Percentiles rank a stretch among this genome's conserved stretches.
phyloP scores from a whole-genome alignment of 2,113 vertebrate species.

The Bombycilla garrulus region DNA sequence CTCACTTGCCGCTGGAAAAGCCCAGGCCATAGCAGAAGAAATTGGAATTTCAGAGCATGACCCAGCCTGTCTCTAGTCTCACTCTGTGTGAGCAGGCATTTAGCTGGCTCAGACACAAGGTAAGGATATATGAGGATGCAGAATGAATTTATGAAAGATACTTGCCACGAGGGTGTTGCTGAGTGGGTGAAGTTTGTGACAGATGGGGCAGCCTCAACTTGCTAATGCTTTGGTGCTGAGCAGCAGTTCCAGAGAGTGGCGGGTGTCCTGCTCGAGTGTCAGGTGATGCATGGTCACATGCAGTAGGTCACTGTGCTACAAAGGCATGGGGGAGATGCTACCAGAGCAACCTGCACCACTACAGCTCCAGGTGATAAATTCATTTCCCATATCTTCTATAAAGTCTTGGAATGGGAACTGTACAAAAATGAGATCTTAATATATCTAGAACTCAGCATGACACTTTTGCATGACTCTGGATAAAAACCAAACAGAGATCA shows the following conservation, averaged over 20 bases:
- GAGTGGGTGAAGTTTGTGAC: conserved; percentile 6
- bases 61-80: not conserved
- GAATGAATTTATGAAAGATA: not conserved
- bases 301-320: not conserved
- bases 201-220: not conserved
- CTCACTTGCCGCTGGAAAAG: not conserved
- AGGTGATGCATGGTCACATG: not conserved
- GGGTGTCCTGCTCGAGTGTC: not conserved
- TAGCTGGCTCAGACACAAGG: not conserved
- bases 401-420: not conserved
- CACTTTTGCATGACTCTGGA: not conserved
- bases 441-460: not conserved
- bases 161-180: not conserved
- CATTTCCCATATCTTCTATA: not conserved
- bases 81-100: not conserved
- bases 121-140: not conserved
- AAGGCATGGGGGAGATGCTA: not conserved
- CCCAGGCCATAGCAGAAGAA: not conserved
- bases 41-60: not conserved
- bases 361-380: not conserved
- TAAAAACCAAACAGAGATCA: not conserved
- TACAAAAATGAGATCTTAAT: not conserved
- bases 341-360: not conserved
- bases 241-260: not conserved
- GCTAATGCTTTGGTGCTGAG: not conserved